Percentiles rank a stretch among this genome's conserved stretches.
phyloP scores from a whole-genome alignment of 2,797 vertebrate species.

The Poecilia velifera region DNA sequence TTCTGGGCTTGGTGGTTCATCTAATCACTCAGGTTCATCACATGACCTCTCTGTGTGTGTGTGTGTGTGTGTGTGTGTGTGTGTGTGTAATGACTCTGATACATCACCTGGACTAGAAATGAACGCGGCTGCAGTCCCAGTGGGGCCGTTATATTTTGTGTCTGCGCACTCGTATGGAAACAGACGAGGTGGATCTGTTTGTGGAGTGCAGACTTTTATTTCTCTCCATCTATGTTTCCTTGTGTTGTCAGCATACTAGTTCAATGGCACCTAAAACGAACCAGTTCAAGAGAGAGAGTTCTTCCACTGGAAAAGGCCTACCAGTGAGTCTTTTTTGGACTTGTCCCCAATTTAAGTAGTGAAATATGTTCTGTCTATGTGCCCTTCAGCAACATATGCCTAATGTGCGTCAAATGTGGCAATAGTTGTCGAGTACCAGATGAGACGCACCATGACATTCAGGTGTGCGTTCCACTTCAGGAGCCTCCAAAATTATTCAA shows the following conservation, averaged over 20 bases:
- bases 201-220: background rate
- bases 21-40: slow-evolving; percentile 34
- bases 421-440: too few relatives aligned
- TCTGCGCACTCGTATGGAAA: background rate
- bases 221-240: background rate
- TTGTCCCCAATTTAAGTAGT: too few relatives aligned
- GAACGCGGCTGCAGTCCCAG: slow-evolving; percentile 17
- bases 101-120: slow-evolving; percentile 49
- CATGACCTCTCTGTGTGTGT: slow-evolving; percentile 11
- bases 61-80: slow-evolving; percentile 17
- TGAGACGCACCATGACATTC: too few relatives aligned
- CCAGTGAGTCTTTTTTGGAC: too few relatives aligned
- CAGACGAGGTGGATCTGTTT: background rate
- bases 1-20: slow-evolving; percentile 11
- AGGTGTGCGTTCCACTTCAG: too few relatives aligned
- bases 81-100: slow-evolving; percentile 44
- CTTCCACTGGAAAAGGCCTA: too few relatives aligned
- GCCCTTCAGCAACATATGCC: too few relatives aligned
- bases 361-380: too few relatives aligned
- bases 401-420: too few relatives aligned
- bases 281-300: too few relatives aligned
- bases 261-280: background rate
- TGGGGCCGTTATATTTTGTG: slow-evolving; percentile 5
- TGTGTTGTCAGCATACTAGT: background rate
- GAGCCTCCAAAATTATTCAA: too few relatives aligned